Conservation (phyloP, 92 coral and sea anemone genomes). For the Bergia puertoricense region DNA sequence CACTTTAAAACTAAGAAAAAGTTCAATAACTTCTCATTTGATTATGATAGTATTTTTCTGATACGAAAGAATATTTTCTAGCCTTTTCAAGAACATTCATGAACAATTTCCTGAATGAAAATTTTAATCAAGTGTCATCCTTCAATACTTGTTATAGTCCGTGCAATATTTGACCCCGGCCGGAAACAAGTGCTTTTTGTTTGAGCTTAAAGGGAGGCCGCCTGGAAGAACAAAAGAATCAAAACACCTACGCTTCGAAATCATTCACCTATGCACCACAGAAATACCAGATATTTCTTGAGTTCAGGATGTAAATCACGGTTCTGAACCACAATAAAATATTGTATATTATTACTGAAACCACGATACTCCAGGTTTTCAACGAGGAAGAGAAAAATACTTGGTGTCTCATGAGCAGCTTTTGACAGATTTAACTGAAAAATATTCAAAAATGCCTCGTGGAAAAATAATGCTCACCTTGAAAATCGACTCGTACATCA, state of each 20-base stretch:
- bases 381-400: not conserved
- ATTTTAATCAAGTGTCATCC: slow-evolving; percentile 30
- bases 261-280: slow-evolving; percentile 14
- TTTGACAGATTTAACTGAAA: not conserved
- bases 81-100: slow-evolving; percentile 10
- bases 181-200: slow-evolving; percentile 33
- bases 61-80: not conserved
- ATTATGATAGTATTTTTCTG: not conserved
- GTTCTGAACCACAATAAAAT: not conserved
- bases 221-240: not conserved
- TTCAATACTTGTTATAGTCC: slow-evolving; percentile 12
- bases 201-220: slow-evolving; percentile 9
- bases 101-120: slow-evolving; percentile 40
- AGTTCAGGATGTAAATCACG: not conserved
- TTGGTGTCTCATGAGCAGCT: slow-evolving; percentile 29
- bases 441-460: slow-evolving; percentile 38
- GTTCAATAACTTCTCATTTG: not conserved
- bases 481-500: slow-evolving; percentile 91
- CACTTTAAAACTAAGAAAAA: not conserved
- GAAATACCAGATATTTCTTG: slow-evolving; percentile 18
- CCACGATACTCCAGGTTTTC: not conserved
- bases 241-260: slow-evolving; percentile 25
- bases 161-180: slow-evolving; percentile 29
- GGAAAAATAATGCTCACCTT: slow-evolving; percentile 66
- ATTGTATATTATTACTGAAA: not conserved